Evolutionary conservation across 1,140 invertebrate species (phyloP), one percentile per base, ranked within the genome.

Genomic region (Alviniconcha marisindica): DNA sequence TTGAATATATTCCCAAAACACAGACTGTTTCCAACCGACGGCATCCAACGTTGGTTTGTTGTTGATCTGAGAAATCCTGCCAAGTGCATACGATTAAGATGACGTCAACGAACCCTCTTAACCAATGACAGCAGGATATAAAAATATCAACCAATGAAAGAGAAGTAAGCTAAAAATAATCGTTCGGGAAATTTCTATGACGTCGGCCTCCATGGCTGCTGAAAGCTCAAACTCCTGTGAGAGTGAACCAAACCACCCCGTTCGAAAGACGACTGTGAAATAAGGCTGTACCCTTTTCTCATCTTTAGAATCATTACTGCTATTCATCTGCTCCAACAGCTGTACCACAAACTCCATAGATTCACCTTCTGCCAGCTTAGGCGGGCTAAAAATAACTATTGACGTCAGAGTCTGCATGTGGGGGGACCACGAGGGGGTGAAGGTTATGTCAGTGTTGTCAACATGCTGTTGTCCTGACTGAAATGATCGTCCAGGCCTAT

Each of bases 331-430:
- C n/a, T n/a, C n/a, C n/a, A n/a, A n/a, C n/a, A n/a, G n/a, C n/a
- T n/a, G n/a, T n/a, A n/a, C n/a, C n/a, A n/a, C n/a, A n/a, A n/a
- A n/a, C n/a, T n/a, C n/a, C n/a, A n/a, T n/a, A n/a, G n/a, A n/a
- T n/a, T n/a, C n/a, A n/a, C n/a, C n/a, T n/a, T n/a, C n/a, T n/a
- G n/a, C n/a, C n/a, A n/a, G n/a, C n/a, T n/a, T n/a, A n/a, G n/a
- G n/a, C n/a, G n/a, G n/a, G n/a, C 56, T 80, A 80, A 80, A 80
- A 66, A 80, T 80, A 80, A 31, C 78, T 24, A 80, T 40, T 69
- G 78, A 80, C 78, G 78, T 80, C 56, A 80, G 31, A 40, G 14
- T 56, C 31, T 28, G 28, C 15, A 12, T 60, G 42, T 1, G 44
- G 36, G 12, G 33, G 3, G 3, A 51, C 38, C 48, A 0, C 36